Conservation (phyloP, 2,888 invertebrate genomes). For the Helleia helle region DNA sequence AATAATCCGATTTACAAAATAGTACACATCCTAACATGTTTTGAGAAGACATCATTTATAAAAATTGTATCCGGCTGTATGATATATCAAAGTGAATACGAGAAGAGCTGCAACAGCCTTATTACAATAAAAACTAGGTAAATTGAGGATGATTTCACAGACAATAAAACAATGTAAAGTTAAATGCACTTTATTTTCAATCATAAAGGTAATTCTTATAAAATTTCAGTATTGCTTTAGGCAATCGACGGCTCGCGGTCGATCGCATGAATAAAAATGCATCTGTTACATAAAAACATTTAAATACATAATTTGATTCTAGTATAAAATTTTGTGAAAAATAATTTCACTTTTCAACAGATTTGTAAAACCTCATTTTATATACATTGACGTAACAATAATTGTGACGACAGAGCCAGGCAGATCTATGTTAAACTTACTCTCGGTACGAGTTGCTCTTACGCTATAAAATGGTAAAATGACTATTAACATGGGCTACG, state of each 20-base stretch:
- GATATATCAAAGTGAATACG: no score
- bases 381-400: background rate
- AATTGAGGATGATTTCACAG: no score
- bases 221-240: slow-evolving; percentile 6
- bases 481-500: background rate
- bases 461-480: background rate
- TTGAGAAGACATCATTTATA: no score
- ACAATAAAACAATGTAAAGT: no score
- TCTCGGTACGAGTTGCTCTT: background rate
- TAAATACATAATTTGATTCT: background rate
- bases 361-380: background rate
- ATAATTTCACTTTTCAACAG: background rate
- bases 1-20: no score
- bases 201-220: slow-evolving; percentile 5
- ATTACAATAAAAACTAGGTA: no score
- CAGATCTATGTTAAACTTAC: slow-evolving; percentile 3
- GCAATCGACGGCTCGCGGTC: background rate
- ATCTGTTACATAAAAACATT: slow-evolving; percentile 1
- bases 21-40: no score
- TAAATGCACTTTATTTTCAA: slow-evolving; percentile 7
- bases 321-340: slow-evolving; percentile 1
- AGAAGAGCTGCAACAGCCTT: no score
- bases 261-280: background rate
- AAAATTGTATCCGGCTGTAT: no score
- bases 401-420: background rate